Percentiles rank a stretch among this genome's conserved stretches.
These are phyloP conservation scores for Syngnathus rostellatus DNA, from an alignment of 2,797 vertebrate species.

Conservation along the genomic window DNA sequence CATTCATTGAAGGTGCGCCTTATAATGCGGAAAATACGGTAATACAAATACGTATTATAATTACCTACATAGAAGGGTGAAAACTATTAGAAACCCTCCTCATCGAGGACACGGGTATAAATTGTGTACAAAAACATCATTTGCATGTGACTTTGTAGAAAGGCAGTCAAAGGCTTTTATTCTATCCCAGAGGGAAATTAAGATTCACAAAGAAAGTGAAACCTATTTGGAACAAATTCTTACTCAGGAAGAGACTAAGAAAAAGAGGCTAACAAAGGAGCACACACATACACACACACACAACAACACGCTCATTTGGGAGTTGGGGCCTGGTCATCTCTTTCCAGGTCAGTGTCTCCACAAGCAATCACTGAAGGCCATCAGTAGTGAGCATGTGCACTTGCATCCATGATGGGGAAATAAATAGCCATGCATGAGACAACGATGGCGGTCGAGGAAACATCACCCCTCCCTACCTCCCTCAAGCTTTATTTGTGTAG, in stretches of 20 bases:
- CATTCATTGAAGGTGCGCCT: too few relatives aligned
- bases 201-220: conserved; percentile 5
- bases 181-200: background rate
- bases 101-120: background rate
- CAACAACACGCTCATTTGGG: conserved; percentile 15
- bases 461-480: background rate
- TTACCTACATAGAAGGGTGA: background rate
- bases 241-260: background rate
- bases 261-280: background rate
- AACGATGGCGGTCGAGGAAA: background rate
- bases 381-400: conserved; percentile 28
- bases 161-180: background rate
- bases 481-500: background rate
- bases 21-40: too few relatives aligned
- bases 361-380: conserved; percentile 22
- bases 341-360: conserved; percentile 48
- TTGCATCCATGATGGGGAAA: conserved; percentile 16
- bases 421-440: conserved; percentile 2
- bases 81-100: background rate
- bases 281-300: conserved; percentile 2
- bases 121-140: background rate
- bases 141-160: conserved; percentile 3
- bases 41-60: too few relatives aligned
- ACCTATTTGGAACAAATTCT: background rate
- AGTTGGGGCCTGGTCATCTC: conserved; percentile 22